Percentiles rank a stretch among this genome's conserved stretches.
Conservation (phyloP, 2,888 invertebrate genomes). For the Oscheius sp. region DNA sequence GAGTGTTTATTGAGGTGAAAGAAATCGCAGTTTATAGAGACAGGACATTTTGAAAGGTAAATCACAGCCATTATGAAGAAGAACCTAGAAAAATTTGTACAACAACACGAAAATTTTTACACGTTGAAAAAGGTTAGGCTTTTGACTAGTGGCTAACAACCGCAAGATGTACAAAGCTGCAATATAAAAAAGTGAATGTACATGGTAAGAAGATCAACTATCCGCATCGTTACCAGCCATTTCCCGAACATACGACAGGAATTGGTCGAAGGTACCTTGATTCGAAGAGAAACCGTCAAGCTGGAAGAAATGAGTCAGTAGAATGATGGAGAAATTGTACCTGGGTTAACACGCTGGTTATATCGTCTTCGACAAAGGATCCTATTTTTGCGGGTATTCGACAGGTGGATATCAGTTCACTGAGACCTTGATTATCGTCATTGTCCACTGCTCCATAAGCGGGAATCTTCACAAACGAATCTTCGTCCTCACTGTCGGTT, state of each 20-base stretch:
- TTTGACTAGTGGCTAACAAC: too few species aligned
- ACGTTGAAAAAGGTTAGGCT: too few species aligned
- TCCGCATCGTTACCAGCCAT: conserved; percentile 11
- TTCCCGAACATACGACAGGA: conserved; percentile 30
- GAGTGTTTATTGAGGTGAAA: too few species aligned
- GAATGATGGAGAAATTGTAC: not conserved
- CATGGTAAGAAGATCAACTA: not conserved
- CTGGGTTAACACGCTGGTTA: conserved; percentile 12
- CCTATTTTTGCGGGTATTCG: conserved; percentile 23
- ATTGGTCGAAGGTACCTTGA: conserved; percentile 37
- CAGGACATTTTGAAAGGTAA: too few species aligned
- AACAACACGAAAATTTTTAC: too few species aligned
- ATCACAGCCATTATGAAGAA: too few species aligned
- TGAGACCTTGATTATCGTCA: conserved; percentile 10
- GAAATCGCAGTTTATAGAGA: too few species aligned
- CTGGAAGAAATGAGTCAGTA: conserved; percentile 15
- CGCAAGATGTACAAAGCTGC: not conserved
- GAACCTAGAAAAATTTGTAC: too few species aligned
- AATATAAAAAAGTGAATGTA: not conserved
- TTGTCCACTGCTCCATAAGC: not conserved
- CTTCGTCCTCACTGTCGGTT: conserved; percentile 33
- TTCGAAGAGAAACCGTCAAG: conserved; percentile 33
- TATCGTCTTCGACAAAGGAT: conserved; percentile 15
- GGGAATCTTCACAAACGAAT: conserved; percentile 39
- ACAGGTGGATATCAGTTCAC: conserved; percentile 18